These are phyloP conservation scores for Plumapathes pennacea DNA, from an alignment of 92 coral and sea anemone species.

Conservation along the genomic window DNA sequence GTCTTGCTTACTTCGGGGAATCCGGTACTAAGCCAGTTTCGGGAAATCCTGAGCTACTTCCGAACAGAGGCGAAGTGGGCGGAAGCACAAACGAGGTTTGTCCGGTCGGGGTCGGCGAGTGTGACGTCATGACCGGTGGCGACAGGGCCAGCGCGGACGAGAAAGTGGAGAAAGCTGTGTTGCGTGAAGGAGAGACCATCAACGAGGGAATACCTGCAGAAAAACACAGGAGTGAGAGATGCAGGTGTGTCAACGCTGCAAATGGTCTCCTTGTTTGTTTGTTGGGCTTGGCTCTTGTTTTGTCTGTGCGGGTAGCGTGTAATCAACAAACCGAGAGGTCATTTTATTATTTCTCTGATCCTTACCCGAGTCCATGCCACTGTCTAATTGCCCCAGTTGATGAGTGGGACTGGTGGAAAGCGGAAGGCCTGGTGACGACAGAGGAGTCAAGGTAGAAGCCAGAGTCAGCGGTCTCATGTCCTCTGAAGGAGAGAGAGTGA, in stretches of 20 bases:
- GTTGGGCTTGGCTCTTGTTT: too few species aligned
- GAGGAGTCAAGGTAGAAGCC: conserved; percentile 55
- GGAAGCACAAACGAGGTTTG: conserved; percentile 86
- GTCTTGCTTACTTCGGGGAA: conserved; percentile 39
- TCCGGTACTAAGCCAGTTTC: conserved; percentile 58
- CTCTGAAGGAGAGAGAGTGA: too few species aligned
- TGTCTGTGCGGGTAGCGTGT: too few species aligned
- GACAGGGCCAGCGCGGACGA: conserved; percentile 63
- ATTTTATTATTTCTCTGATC: too few species aligned
- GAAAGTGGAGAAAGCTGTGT: conserved; percentile 18
- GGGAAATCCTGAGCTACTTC: conserved; percentile 77
- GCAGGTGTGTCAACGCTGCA: neutral
- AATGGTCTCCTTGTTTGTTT: too few species aligned
- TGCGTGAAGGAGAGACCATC: conserved; percentile 57
- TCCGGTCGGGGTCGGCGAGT: conserved; percentile 81
- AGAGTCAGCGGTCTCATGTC: conserved; percentile 63
- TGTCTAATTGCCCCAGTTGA: conserved; percentile 46
- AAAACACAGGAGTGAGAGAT: neutral
- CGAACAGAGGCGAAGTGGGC: conserved; percentile 91
- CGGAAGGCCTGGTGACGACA: conserved; percentile 59
- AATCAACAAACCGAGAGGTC: too few species aligned
- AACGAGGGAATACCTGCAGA: conserved; percentile 45
- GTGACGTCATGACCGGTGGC: conserved; percentile 70
- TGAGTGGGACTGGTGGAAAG: conserved; percentile 42
- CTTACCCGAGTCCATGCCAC: conserved; percentile 46